Evolutionary conservation across 1,140 invertebrate genomes (phyloP), one percentile per base, ranked within the genome.

Genomic region (Orussus abietinus): DNA sequence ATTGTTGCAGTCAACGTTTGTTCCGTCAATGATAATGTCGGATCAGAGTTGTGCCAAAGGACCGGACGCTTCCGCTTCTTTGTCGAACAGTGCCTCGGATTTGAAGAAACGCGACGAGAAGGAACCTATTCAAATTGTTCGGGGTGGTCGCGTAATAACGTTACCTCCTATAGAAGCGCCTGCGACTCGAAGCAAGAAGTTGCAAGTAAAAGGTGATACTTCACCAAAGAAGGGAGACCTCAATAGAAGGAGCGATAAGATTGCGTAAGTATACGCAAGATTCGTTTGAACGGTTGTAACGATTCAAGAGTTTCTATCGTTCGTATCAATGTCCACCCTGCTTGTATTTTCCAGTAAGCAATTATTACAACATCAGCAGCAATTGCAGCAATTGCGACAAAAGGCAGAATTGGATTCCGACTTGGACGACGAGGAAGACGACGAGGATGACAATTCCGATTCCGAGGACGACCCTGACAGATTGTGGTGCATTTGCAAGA

Each of bases 401-500:
- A 34, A 36, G 0, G 41, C 39, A 14, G 44, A 47, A 12, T 41
- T 47, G 40, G 49, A 42, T 12, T 41, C 43, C 5, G 46, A 47
- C 25, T 42, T 42, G 11, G 42, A 75, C 0, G 72, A 71, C 1
- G 67, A 71, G 4, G 66, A 66, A 3, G 64, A 68, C 0, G 76
- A 76, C 3, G 71, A 74, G 37, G 78, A 82, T 38, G 73, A 76
- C 13, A 79, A 79, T 53, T 77, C 75, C 1, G 83, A 80, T 66
- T 83, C 88, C 9, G 90, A 95, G 70, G 92, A 96, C 75, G 92
- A 96, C 79, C 92, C 92, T 3, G 84, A 93, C 51, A 86, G 88
- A 70, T 74, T 96, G 14, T 97, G 93, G 92, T 98, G 94, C 68
- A 89, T 96, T 57, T 98, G 94, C 64, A 84, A 87, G 55, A 88